Percentiles rank a stretch among this genome's conserved stretches.
Evolutionary conservation across 2,797 vertebrate species (phyloP).

Genomic region (Perodicticus potto): DNA sequence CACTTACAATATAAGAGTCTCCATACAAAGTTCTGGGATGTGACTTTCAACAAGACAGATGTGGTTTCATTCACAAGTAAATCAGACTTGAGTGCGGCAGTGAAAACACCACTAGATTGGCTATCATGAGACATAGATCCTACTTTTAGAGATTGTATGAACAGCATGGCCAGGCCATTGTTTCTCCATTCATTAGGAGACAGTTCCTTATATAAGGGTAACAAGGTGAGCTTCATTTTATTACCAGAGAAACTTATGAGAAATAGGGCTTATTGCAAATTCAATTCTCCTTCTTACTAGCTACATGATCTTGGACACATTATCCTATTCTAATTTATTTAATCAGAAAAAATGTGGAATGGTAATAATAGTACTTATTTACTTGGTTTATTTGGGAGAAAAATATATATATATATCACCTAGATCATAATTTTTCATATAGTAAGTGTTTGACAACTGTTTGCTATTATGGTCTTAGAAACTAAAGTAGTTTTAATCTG

Average conservation of each 20-base stretch:
- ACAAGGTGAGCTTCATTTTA: neutral
- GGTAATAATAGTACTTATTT: neutral
- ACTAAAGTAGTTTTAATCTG: neutral
- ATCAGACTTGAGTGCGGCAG: neutral
- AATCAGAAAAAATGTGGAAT: neutral
- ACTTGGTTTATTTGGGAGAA: neutral
- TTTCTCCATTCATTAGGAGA: neutral
- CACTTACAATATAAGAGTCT: neutral
- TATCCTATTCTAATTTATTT: neutral
- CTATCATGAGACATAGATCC: no score
- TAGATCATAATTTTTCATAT: neutral
- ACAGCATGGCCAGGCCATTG: neutral
- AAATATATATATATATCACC: neutral
- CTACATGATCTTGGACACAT: neutral
- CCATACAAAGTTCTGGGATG: neutral
- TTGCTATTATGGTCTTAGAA: neutral
- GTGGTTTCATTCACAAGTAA: neutral
- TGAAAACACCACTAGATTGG: neutral
- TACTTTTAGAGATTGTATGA: neutral
- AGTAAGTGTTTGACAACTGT: neutral
- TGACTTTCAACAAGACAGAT: neutral
- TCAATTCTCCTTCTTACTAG: neutral
- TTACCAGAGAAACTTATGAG: neutral
- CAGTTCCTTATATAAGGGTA: rapidly evolving
- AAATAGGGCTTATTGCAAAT: neutral